Base-by-base conservation (phyloP, 2,113 vertebrate genomes). In the Anguilla japonica region DNA sequence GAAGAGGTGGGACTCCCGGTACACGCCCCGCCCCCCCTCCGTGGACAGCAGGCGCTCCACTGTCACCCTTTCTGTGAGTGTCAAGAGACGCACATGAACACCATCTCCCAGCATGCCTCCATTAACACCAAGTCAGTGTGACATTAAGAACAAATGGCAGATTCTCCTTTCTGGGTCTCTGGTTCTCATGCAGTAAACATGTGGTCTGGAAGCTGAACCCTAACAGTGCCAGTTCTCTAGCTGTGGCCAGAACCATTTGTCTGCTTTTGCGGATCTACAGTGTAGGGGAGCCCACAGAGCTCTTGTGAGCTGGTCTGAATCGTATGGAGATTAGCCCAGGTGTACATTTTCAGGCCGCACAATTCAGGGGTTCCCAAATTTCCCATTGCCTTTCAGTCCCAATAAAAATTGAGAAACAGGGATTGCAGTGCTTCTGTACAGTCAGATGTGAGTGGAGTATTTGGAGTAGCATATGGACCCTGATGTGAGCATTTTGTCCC, bases 1-100 rank as follows among this genome's bases (percentile, higher is more conserved):
- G 92, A 96, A 93, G 88, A 98, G 94, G 91, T 87, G 88, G 6
- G 80, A 34, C 39, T 22, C 90, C 9, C 93, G 92, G 85, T 94
- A 89, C 90, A 91, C 89, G 26, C 95, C 96, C 81, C 94, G 96
- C 88, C 93, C 95, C 57, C 93, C 96, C 34, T 96, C 95, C 16
- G 92, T 92, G 9, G 94, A 96, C 67, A 97, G 95, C 90, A 92
- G n/a, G 85, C 86, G 83, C 0, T 96, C 96, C 2, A 67, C 87
- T 1, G 87, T 86, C 29, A 90, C 82, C 2, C 82, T 91, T 0
- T 91, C 92, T 88, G 95, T 95, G 82, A 94, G 94, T 92, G 11
- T 9, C 39, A 41, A 71, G 57, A 84, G 18, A 20, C 57, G 43
- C 43, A 46, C 43, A 46, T 46, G 43, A 46, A 46, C 43, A 46